Percentiles rank a stretch among this genome's conserved stretches.
phyloP scores from a whole-genome alignment of 2,113 vertebrate genomes.

The Lamprologus tigripictilis region DNA sequence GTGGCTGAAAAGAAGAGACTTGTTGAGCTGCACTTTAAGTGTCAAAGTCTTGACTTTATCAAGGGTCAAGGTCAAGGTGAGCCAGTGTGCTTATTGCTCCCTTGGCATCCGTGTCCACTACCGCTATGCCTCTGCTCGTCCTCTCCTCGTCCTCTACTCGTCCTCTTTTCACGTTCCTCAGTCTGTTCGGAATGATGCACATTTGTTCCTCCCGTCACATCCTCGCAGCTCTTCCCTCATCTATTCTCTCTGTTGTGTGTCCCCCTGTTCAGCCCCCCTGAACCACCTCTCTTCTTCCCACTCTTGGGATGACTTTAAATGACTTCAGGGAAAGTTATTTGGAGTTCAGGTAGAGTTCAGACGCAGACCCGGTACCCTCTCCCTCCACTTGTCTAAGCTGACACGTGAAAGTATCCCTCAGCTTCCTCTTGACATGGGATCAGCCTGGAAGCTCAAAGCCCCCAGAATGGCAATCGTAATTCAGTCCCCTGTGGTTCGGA shows the following conservation, averaged over 20 bases:
- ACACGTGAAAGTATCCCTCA: constrained; percentile 37
- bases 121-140: background rate
- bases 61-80: background rate
- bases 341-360: constrained; percentile 61
- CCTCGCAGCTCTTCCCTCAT: constrained; percentile 1
- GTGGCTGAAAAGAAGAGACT: background rate
- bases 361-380: constrained; percentile 20
- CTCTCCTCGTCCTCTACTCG: background rate
- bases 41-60: background rate
- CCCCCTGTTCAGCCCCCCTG: background rate
- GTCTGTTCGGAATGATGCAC: constrained; percentile 1
- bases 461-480: constrained; percentile 14
- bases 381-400: constrained; percentile 9
- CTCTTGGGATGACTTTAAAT: constrained; percentile 31
- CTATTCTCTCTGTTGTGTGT: constrained; percentile 28
- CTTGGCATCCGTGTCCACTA: background rate
- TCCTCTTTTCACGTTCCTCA: background rate
- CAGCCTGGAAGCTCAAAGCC: constrained; percentile 38
- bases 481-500: constrained; percentile 9
- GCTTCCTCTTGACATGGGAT: constrained; percentile 50
- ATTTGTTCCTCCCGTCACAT: constrained; percentile 22
- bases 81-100: background rate
- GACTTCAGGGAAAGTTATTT: constrained; percentile 59
- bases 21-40: constrained; percentile 14
- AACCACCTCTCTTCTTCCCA: background rate